These are phyloP conservation scores for Trissonchulus latispiculum DNA, from an alignment of 2,888 invertebrate genomes.

Conservation along the genomic window DNA sequence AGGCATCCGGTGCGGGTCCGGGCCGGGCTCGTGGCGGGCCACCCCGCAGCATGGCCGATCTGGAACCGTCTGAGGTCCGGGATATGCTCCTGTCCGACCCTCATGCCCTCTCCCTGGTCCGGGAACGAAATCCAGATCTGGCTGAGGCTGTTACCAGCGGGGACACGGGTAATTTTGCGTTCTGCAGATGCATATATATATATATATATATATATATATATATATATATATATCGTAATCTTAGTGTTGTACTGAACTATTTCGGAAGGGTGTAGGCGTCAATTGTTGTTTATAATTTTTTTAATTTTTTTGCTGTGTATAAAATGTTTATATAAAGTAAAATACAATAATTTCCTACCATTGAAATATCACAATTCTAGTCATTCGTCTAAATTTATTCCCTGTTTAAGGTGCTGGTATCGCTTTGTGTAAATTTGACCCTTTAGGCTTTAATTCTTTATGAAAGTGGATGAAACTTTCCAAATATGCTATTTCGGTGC, in stretches of 20 bases:
- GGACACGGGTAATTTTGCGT: slow-evolving; percentile 53
- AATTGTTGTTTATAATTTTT: neutral
- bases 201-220: neutral
- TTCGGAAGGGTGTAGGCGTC: neutral
- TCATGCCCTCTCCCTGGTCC: slow-evolving; percentile 73
- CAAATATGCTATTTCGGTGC: too few species aligned
- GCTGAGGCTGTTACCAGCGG: slow-evolving; percentile 82
- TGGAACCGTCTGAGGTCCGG: slow-evolving; percentile 12
- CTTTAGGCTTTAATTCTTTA: too few species aligned
- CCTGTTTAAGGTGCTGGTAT: too few species aligned
- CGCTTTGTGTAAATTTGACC: too few species aligned
- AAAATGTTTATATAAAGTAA: neutral
- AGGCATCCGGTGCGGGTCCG: slow-evolving; percentile 5
- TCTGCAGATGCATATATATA: too few species aligned
- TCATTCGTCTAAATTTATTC: too few species aligned
- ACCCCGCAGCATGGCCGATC: slow-evolving; percentile 53
- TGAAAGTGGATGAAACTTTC: too few species aligned
- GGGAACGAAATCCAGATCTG: slow-evolving; percentile 81
- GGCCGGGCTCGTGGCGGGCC: slow-evolving; percentile 37
- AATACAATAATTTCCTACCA: neutral
- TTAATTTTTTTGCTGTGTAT: too few species aligned
- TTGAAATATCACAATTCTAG: neutral
- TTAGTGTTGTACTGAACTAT: neutral
- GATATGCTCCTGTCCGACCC: slow-evolving; percentile 59
- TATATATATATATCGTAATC: too few species aligned